Conservation (phyloP, 2,888 invertebrate genomes). For the Margaritifera margaritifera region DNA sequence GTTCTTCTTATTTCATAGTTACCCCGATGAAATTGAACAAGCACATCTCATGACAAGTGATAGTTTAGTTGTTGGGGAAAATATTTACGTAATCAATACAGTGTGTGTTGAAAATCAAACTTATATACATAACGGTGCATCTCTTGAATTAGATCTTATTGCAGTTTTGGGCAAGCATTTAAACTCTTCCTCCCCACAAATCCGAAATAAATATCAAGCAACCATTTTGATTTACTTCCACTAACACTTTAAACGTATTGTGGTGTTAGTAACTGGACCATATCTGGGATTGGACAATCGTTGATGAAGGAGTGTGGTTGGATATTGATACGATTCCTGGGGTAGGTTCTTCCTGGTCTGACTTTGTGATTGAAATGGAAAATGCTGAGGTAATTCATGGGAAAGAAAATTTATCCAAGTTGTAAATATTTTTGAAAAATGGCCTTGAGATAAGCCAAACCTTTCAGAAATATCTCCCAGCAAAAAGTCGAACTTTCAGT, state of each 20-base stretch:
- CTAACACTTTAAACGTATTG: slow-evolving; percentile 39
- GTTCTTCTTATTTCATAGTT: too few relatives aligned
- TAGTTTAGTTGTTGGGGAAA: background rate
- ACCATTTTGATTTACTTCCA: slow-evolving; percentile 35
- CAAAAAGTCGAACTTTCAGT: slow-evolving; percentile 22
- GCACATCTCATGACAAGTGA: background rate
- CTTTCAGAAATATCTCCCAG: slow-evolving; percentile 13
- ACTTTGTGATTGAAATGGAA: slow-evolving; percentile 15
- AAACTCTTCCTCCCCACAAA: slow-evolving; percentile 37
- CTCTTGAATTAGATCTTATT: background rate
- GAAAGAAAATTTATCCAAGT: slow-evolving; percentile 26
- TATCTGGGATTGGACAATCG: slow-evolving; percentile 22
- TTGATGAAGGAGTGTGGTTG: slow-evolving; percentile 18
- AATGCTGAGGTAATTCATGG: slow-evolving; percentile 9
- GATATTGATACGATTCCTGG: slow-evolving; percentile 10
- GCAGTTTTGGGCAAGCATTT: background rate
- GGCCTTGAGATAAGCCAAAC: slow-evolving; percentile 17
- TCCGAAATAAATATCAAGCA: slow-evolving; percentile 33
- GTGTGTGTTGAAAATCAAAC: background rate
- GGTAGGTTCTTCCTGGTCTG: slow-evolving; percentile 12
- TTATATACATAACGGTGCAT: background rate
- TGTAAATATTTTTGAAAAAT: slow-evolving; percentile 20
- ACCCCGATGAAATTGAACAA: background rate
- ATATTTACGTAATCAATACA: background rate
- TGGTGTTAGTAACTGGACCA: slow-evolving; percentile 43